These are phyloP conservation scores for Diplazon laetatorius DNA, from an alignment of 2,888 invertebrate species.

Conservation along the genomic window DNA sequence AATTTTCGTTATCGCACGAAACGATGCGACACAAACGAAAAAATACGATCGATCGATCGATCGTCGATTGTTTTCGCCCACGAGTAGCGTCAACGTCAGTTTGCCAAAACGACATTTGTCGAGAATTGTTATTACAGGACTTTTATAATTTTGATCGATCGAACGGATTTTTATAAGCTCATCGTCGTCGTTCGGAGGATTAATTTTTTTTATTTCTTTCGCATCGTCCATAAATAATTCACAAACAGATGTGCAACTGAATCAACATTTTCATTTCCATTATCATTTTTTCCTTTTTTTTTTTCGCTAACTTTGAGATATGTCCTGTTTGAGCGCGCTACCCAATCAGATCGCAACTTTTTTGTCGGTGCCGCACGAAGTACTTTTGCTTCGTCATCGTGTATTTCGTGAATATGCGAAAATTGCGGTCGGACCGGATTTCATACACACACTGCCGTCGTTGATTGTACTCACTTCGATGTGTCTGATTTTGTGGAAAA, in stretches of 20 bases:
- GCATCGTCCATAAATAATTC: background rate
- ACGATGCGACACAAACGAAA: background rate
- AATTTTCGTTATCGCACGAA: background rate
- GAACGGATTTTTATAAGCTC: background rate
- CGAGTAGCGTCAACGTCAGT: conserved; percentile 46
- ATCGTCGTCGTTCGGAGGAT: background rate
- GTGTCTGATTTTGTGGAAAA: conserved; percentile 72
- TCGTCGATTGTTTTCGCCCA: conserved; percentile 56
- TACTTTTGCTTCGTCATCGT: conserved; percentile 74
- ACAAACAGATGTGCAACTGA: conserved; percentile 36
- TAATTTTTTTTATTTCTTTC: too few relatives aligned
- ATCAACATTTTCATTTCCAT: too few relatives aligned
- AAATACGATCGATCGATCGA: conserved; percentile 50
- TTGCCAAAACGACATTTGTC: conserved; percentile 1
- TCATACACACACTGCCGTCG: conserved; percentile 78
- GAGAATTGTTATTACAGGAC: conserved; percentile 22
- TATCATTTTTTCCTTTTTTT: too few relatives aligned
- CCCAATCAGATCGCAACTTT: conserved; percentile 73
- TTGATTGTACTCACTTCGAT: conserved; percentile 73
- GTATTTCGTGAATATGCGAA: conserved; percentile 78
- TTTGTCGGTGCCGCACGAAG: conserved; percentile 73
- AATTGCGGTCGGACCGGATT: conserved; percentile 77
- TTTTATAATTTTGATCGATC: conserved; percentile 14
- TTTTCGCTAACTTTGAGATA: conserved; percentile 59
- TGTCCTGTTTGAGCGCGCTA: conserved; percentile 76